phyloP scores from a whole-genome alignment of 1,140 invertebrate genomes.

The Bombus consobrinus region DNA sequence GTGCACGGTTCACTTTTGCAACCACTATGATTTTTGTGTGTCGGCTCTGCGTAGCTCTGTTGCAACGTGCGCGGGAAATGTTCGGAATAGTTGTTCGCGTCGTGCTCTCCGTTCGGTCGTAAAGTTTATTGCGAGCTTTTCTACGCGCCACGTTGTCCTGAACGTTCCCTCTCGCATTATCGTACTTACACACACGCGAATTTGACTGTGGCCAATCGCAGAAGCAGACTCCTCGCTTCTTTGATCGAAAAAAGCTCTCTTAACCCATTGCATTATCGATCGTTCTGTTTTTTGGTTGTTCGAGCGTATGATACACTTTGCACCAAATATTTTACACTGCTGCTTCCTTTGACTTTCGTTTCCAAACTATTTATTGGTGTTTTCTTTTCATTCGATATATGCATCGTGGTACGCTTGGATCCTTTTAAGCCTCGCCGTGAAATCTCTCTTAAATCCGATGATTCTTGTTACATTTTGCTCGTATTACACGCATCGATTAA shows the following conservation, averaged over 20 bases:
- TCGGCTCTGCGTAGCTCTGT: background rate
- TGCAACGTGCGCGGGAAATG: background rate
- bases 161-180: slow-evolving; percentile 35
- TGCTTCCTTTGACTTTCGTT: slow-evolving; percentile 63
- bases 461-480: too few relatives aligned
- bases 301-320: slow-evolving; percentile 49
- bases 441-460: slow-evolving; percentile 28
- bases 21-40: background rate
- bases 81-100: slow-evolving; percentile 15
- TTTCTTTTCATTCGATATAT: slow-evolving; percentile 51
- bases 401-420: slow-evolving; percentile 60
- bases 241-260: background rate
- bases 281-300: slow-evolving; percentile 44
- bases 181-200: background rate
- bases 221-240: slow-evolving; percentile 35
- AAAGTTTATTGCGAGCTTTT: background rate
- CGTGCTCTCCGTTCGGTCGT: background rate
- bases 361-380: slow-evolving; percentile 42
- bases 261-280: slow-evolving; percentile 23
- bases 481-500: too few relatives aligned
- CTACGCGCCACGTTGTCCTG: background rate
- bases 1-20: slow-evolving; percentile 52
- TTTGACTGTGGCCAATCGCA: slow-evolving; percentile 26
- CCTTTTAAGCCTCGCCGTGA: slow-evolving; percentile 18
- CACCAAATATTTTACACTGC: slow-evolving; percentile 51